phyloP scores from a whole-genome alignment of 2,113 vertebrate genomes.

The Egretta garzetta region DNA sequence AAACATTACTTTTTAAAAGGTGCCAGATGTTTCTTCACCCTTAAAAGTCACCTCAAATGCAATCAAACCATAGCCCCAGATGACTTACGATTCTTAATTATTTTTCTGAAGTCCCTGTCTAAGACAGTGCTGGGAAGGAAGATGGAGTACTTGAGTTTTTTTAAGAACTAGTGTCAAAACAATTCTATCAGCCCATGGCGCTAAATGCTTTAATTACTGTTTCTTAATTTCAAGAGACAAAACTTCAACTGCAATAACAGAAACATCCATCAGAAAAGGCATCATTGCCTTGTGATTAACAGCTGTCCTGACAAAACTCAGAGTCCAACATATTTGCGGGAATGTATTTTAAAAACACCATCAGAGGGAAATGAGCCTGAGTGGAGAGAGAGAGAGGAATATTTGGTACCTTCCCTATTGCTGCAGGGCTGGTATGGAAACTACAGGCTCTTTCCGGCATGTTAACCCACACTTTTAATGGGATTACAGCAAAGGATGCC shows the following conservation, averaged over 20 bases:
- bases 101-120: neutral
- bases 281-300: slow-evolving; percentile 32
- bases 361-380: neutral
- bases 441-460: neutral
- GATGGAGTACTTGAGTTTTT: neutral
- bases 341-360: neutral
- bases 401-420: neutral
- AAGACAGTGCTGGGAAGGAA: neutral
- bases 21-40: neutral
- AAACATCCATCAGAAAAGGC: slow-evolving; percentile 50
- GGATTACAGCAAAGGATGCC: neutral
- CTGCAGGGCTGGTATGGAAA: slow-evolving; percentile 42
- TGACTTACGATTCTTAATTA: slow-evolving; percentile 1
- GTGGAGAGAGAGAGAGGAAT: neutral
- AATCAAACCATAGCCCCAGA: neutral
- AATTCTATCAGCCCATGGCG: slow-evolving; percentile 57
- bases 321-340: neutral
- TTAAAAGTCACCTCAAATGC: neutral
- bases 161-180: slow-evolving; percentile 59
- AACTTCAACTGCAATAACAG: slow-evolving; percentile 58
- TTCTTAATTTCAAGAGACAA: slow-evolving; percentile 75
- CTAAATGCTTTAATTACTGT: slow-evolving; percentile 65
- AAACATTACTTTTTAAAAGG: neutral
- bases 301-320: slow-evolving; percentile 41
- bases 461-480: neutral